Percentiles rank a stretch among this genome's conserved stretches.
Evolutionary conservation across 1,140 invertebrate species (phyloP).

Genomic region (Stegodyphus dumicola): DNA sequence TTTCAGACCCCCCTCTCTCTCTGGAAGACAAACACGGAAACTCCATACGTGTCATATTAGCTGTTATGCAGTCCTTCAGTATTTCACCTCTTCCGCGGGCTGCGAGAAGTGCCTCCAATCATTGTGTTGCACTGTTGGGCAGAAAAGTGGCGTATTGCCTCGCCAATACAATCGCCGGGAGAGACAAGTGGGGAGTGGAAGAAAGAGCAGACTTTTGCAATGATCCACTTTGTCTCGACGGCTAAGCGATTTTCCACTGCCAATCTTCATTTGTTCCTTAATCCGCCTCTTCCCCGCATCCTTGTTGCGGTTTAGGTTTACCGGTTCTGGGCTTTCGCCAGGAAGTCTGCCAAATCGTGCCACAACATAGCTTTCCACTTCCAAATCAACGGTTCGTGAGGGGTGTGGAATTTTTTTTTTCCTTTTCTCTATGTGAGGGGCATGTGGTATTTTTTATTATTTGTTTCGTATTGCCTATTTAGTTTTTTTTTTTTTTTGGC

Average conservation of each 20-base stretch:
- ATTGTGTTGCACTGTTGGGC: no score
- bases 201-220: not conserved
- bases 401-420: not conserved
- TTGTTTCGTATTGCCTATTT: no score
- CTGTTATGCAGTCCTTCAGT: not conserved
- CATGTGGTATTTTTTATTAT: no score
- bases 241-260: slow-evolving; percentile 42
- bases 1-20: not conserved
- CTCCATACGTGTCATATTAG: slow-evolving; percentile 55
- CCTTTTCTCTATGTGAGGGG: no score
- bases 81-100: not conserved
- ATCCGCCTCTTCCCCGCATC: slow-evolving; percentile 13
- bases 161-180: slow-evolving; percentile 19
- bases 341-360: slow-evolving; percentile 15
- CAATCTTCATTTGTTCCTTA: slow-evolving; percentile 49
- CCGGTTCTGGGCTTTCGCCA: slow-evolving; percentile 3
- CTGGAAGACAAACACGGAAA: slow-evolving; percentile 27
- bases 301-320: slow-evolving; percentile 12
- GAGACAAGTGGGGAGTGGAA: slow-evolving; percentile 18
- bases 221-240: slow-evolving; percentile 8
- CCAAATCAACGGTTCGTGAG: not conserved
- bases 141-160: not conserved
- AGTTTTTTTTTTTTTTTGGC: no score
- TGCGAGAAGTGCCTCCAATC: no score
- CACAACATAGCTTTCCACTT: slow-evolving; percentile 45